A percentile compares a stretch with the other conserved stretches of the same genome.
Conservation (phyloP, 1,140 invertebrate genomes). For the Pteromalus puparum region DNA sequence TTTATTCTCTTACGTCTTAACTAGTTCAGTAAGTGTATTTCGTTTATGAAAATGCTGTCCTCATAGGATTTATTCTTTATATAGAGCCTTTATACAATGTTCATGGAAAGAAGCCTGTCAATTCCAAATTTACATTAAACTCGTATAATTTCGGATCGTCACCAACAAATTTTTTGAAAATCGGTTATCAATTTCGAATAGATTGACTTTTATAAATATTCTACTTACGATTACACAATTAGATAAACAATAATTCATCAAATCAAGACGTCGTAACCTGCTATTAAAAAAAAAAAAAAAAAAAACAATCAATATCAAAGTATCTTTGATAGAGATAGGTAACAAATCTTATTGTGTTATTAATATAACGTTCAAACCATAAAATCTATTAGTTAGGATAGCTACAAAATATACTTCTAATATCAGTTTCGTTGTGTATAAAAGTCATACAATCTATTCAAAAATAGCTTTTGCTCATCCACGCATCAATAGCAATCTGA, state of each 20-base stretch:
- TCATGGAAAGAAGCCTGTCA: background rate
- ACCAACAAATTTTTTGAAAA: background rate
- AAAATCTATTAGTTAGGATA: background rate
- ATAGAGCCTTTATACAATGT: background rate
- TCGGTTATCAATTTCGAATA: constrained; percentile 25
- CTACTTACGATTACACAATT: no score
- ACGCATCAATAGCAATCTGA: background rate
- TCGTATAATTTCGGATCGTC: background rate
- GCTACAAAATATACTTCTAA: background rate
- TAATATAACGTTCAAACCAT: background rate
- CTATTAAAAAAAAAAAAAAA: no score
- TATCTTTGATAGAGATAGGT: no score
- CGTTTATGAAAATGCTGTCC: background rate
- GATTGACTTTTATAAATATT: constrained; percentile 17
- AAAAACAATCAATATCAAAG: no score
- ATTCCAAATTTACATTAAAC: constrained; percentile 6
- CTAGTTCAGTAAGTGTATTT: background rate
- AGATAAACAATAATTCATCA: background rate
- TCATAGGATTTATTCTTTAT: background rate
- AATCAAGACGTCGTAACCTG: background rate
- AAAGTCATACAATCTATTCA: constrained; percentile 37
- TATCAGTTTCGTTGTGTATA: constrained; percentile 1
- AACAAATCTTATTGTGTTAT: background rate
- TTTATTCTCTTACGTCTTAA: background rate
- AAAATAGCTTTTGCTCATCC: constrained; percentile 26